phyloP scores from a whole-genome alignment of 2,888 invertebrate species.

The Pseudococcus viburni region DNA sequence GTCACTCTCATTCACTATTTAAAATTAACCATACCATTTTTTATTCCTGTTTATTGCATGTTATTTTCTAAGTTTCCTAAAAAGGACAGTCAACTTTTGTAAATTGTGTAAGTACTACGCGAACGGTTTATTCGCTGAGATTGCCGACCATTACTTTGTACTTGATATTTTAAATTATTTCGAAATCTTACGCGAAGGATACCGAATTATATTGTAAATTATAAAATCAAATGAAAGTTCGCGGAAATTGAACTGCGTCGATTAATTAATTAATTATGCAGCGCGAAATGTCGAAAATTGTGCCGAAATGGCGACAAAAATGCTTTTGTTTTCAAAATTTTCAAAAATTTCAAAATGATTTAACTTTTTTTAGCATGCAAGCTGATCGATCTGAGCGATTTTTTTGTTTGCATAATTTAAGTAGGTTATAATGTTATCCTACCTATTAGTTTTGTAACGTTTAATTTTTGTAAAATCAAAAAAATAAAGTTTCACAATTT shows the following conservation, averaged over 20 bases:
- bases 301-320: too few relatives aligned
- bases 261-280: too few relatives aligned
- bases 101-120: conserved; percentile 29
- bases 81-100: conserved; percentile 45
- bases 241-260: neutral
- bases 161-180: conserved; percentile 18
- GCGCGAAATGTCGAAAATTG: too few relatives aligned
- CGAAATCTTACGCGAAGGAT: neutral
- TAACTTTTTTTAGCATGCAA: neutral
- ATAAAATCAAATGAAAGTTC: neutral
- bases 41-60: conserved; percentile 29
- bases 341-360: neutral
- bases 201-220: neutral
- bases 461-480: conserved; percentile 25
- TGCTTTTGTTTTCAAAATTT: too few relatives aligned
- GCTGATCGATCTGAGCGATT: neutral
- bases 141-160: conserved; percentile 19
- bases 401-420: conserved; percentile 17
- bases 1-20: conserved; percentile 63
- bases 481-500: conserved; percentile 23
- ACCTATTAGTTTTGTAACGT: conserved; percentile 15
- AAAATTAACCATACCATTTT: conserved; percentile 54
- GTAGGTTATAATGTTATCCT: conserved; percentile 24
- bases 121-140: neutral
- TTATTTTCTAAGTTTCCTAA: conserved; percentile 44